Evolutionary conservation across 1,140 invertebrate genomes (phyloP), one percentile per base, ranked within the genome.

Genomic region (Drosophila lowei): DNA sequence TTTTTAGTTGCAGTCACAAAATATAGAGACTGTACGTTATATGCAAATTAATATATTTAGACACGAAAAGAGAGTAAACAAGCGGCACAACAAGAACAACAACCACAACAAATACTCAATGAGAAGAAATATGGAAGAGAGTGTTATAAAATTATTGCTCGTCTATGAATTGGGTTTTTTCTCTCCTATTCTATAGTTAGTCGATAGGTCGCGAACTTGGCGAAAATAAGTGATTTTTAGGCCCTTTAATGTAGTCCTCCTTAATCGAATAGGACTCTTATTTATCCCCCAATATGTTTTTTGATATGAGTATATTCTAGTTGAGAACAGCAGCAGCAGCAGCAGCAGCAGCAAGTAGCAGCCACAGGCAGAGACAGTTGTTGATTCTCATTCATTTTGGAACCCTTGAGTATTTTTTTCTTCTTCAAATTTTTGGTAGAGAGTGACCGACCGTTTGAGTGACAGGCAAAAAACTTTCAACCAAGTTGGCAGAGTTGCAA

Each of bases 291-390:
- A 41, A 55, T 52, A 34, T 38, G 44, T 59, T 65, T 38, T 38
- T 38, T 38, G 34, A 70, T 46, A 86, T 88, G 83, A 88, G 83
- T 88, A 88, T 88, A 88, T 83, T 88, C 83, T 88, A 88, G 83
- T 88, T 88, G 84, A 86, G 66, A 68, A 78, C 73, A 80, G 55
- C 77, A 80, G 68, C 72, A 62, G 47, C 28, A 72, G 25, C 55
- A 62, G 59, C 58, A 58, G 46, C 60, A 71, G 15, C 74, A 59
- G 80, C 42, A 59, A 3, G 21, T 23, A 66, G 23, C 55, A 62
- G 59, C 58, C 60, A 71, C 74, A 59, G 80, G 61, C 71, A 66
- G 59, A 73, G 23, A 25, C 23, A 5, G 71, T 61, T 74, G 42
- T 71, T 78, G 77, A 72, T 74, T 70, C 59, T 52, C 42, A 28